Conservation (phyloP, 2,113 vertebrate species). For the Dipodomys spectabilis region DNA sequence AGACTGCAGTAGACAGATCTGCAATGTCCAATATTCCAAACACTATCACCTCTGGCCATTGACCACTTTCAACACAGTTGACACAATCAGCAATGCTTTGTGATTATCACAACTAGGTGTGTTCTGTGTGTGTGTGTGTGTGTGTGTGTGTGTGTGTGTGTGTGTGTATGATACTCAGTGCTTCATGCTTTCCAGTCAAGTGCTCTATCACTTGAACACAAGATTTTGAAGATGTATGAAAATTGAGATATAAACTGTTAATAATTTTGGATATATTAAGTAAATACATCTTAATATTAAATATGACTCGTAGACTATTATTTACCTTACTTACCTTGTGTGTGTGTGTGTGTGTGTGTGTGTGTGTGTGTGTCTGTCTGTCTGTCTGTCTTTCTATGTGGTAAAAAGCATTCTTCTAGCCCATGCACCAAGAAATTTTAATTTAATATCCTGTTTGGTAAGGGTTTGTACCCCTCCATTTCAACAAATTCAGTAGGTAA, state of each 20-base stretch:
- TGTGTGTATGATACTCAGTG: no score
- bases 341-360: no score
- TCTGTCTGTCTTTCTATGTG: not conserved
- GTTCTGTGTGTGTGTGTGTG: no score
- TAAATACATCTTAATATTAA: not conserved
- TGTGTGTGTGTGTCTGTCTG: no score
- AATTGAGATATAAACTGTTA: no score
- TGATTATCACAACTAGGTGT: not conserved
- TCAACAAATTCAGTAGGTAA: not conserved
- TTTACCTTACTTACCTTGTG: no score
- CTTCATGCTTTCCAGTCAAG: no score
- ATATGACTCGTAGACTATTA: not conserved
- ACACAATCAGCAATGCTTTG: not conserved
- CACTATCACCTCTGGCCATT: not conserved
- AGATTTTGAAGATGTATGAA: no score
- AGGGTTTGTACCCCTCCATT: not conserved
- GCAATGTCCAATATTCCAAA: not conserved
- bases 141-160: no score
- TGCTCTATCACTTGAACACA: no score
- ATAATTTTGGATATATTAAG: not conserved
- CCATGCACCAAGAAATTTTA: not conserved
- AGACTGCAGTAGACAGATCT: not conserved
- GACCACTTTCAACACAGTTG: not conserved
- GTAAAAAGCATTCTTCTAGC: not conserved
- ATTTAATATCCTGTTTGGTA: not conserved